Base-by-base conservation (phyloP, 2,113 vertebrate genomes). In the Lonchura striata region DNA sequence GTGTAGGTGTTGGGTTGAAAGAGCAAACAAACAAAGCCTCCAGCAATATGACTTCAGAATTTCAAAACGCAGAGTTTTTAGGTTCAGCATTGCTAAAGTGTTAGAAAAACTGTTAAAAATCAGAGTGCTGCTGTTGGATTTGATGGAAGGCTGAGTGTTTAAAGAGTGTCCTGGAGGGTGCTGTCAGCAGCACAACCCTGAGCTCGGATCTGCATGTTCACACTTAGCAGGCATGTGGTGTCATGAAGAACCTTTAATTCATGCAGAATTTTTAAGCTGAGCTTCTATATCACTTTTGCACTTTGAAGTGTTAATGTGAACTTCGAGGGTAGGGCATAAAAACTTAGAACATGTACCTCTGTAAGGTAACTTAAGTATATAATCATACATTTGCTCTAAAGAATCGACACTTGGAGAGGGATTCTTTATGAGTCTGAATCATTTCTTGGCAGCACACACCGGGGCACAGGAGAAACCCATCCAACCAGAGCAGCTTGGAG, bases 401-500 rank as follows among this genome's bases (percentile, higher is more conserved):
- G 46, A 63, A 63, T 11, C 6, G 11, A 2, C 9, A 12, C 6
- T 84, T 33, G 0, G 1, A n/a, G 87, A 75, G 13, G 27, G 12
- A 4, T 17, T 3, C 24, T 7, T 86, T 64, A 10, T 15, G 4
- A 74, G 3, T 60, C 68, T 81, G 11, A 37, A 12, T 39, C 4
- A 0, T 33, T 77, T 19, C 47, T 68, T 78, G 81, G 80, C 93
- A 98, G 97, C 98, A 98, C 56, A 42, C 95, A 15, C 98, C 98
- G 0, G 99, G 99, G 12, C 99, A 99, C 95, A 97, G 96, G 60
- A 98, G 99, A 88, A 99, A 97, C 88, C 98, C 98, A 3, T 99
- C 99, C 71, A 99, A 98, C 95, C 98, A 98, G 94, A 99, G 99
- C 96, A 99, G 99, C 90, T 94, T 99, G 92, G 99, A 99, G 82